Evolutionary conservation across 92 coral and sea anemone species (phyloP), one percentile per base, ranked within the genome.

Genomic region (Hydrozoanthus gracilis): DNA sequence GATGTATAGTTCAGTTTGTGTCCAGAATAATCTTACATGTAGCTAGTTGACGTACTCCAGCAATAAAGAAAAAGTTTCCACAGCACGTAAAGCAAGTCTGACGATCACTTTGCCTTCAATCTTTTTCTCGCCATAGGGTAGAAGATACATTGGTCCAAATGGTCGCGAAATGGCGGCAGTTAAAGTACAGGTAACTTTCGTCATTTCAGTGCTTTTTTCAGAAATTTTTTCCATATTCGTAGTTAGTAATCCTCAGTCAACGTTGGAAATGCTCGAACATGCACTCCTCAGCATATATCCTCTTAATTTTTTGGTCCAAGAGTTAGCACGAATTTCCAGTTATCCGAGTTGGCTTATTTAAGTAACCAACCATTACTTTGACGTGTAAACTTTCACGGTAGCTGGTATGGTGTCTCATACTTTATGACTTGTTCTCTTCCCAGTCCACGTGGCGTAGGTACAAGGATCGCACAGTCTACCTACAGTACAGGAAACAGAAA

Each of bases 401-500:
- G 46, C 48, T 27, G 39, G 39, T 27, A 27, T 27, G 46, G 39
- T 4, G 73, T 15, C 12, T 70, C 47, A 12, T 9, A 27, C n/a
- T 3, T 12, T 44, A 44, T 8, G 5, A 71, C 48, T 4, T 71
- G 13, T 72, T 68, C 82, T 15, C 73, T 83, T 86, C 51, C 45
- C 87, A 96, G 99, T 95, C 99, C 65, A 88, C 94, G 10, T 96
- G 99, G 99, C 91, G 99, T n/a, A 86, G 96, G 74, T 92, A 84
- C 88, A 95, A 93, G 85, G 99, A 96, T 88, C 91, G 99, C 45
- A n/a, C 93, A 4, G 97, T 98, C 3, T 96, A 96, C 86, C 91
- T 96, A 6, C 88, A 73, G 13, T 93, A 96, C 77, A 92, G 99
- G 51, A 95, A 96, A 79, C 95, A 90, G 74, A 91, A 95, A 85